Evolutionary conservation across 2,113 vertebrate genomes (phyloP), one percentile per base, ranked within the genome.

Genomic region (Cavia aperea): DNA sequence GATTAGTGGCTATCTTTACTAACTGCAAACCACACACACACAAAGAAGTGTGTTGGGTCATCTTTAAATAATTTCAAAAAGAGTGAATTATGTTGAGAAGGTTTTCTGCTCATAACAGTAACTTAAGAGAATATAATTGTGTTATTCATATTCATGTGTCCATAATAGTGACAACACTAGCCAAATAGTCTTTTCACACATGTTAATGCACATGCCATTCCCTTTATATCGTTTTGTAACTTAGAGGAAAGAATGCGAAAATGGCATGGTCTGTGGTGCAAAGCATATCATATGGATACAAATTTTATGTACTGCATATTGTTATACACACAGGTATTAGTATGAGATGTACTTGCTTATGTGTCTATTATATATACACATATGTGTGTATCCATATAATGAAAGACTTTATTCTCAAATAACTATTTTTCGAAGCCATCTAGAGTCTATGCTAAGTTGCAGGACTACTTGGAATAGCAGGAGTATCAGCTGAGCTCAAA

Each of bases 41-140:
- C 79, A 82, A 19, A 60, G 10, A 31, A 82, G 19, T 33, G 21
- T 89, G 49, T 11, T 88, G 36, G 8, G 3, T 58, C 9, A 51
- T n/a, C 26, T 88, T 95, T 90, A 72, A 95, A 81, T 77, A 89
- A 92, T 88, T 75, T 31, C 12, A 43, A 39, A 93, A 94, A 60
- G n/a, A 62, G 21, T 16, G 39, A 93, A 85, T 15, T 83, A 13
- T 77, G 5, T 92, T 43, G 33, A 81, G 4, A 78, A 91, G 19
- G 7, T 15, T 87, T 91, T 92, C 29, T 84, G 51, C 13, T 51
- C 51, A 54, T 54, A 86, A 75, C 24, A 91, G 26, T 88, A 60
- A 31, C 46, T 91, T 94, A 91, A 88, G 75, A 75, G 56, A 93
- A 29, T 15, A 68, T 81, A 95, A 46, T 43, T 13, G 5, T 91